Conservation (phyloP, 2,113 vertebrate species). For the Noctilio leporinus region DNA sequence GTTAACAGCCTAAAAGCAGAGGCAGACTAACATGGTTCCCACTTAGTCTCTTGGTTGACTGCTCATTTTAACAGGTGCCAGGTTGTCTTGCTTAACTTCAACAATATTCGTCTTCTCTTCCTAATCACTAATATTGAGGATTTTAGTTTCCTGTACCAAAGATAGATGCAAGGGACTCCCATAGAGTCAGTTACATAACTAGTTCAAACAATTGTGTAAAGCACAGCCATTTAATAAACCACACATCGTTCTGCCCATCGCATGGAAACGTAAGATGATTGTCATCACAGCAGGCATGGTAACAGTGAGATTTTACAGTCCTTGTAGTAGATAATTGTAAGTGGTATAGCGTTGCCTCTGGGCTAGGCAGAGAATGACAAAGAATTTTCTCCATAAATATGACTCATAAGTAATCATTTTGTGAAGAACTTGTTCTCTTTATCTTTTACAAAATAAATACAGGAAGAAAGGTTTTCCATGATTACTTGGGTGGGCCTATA, state of each 20-base stretch:
- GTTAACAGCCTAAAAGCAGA: not conserved
- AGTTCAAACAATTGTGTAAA: not conserved
- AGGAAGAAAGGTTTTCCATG: not conserved
- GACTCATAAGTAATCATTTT: not conserved
- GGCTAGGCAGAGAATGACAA: not conserved
- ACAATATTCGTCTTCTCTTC: not conserved
- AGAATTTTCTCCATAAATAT: not conserved
- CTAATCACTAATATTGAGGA: not conserved
- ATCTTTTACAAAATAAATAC: not conserved
- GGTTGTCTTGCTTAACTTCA: not conserved
- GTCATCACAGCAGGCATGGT: not conserved
- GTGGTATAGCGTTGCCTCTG: not conserved
- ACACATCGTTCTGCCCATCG: not conserved
- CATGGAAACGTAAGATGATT: not conserved
- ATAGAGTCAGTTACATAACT: not conserved
- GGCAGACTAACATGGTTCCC: not conserved
- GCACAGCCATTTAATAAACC: not conserved
- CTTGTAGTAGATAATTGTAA: not conserved
- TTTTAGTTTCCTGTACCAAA: not conserved
- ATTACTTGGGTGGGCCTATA: not conserved
- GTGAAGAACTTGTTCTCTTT: not conserved
- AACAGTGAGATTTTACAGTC: not conserved
- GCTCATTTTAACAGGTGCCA: not conserved
- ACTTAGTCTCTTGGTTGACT: not conserved
- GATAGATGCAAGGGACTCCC: not conserved